These are phyloP conservation scores for Chascanopsetta lugubris DNA, from an alignment of 2,113 vertebrate genomes.

Conservation along the genomic window DNA sequence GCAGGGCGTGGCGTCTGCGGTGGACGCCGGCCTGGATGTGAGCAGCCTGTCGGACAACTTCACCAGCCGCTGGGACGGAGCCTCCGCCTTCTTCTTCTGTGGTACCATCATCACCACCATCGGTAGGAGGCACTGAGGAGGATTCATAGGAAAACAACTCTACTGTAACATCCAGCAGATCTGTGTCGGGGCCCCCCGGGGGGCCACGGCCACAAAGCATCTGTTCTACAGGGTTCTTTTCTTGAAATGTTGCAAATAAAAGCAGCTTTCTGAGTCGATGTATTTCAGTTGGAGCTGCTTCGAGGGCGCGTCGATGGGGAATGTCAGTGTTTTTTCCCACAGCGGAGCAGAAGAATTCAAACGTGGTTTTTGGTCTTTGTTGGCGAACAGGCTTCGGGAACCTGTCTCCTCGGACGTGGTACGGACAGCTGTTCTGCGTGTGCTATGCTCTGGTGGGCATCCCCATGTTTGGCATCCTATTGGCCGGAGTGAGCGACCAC, in stretches of 20 bases:
- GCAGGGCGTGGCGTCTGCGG: conserved; percentile 82
- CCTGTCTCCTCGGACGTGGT: conserved; percentile 83
- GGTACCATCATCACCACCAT: conserved; percentile 94
- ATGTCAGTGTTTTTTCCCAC: not conserved
- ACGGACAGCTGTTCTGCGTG: conserved; percentile 89
- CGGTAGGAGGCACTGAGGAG: conserved; percentile 67
- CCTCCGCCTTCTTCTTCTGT: conserved; percentile 90
- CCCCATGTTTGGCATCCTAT: conserved; percentile 91
- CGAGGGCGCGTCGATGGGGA: not conserved
- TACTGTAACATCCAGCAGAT: not conserved
- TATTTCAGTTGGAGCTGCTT: not conserved
- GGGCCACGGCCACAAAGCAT: not conserved
- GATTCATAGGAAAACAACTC: not conserved
- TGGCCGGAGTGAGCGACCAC: conserved; percentile 90
- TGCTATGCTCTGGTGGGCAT: conserved; percentile 92
- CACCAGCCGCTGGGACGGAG: conserved; percentile 85
- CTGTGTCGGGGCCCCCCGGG: not conserved
- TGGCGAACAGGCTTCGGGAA: conserved; percentile 87
- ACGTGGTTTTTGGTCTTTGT: conserved; percentile 9
- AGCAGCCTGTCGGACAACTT: conserved; percentile 71
- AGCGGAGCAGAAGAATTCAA: too few species aligned
- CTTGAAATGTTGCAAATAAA: not conserved
- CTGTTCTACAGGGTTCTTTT: not conserved
- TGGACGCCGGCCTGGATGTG: conserved; percentile 84
- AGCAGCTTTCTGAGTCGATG: too few species aligned